Evolutionary conservation across 1,140 invertebrate species (phyloP).

Genomic region (Orchestia grillus): DNA sequence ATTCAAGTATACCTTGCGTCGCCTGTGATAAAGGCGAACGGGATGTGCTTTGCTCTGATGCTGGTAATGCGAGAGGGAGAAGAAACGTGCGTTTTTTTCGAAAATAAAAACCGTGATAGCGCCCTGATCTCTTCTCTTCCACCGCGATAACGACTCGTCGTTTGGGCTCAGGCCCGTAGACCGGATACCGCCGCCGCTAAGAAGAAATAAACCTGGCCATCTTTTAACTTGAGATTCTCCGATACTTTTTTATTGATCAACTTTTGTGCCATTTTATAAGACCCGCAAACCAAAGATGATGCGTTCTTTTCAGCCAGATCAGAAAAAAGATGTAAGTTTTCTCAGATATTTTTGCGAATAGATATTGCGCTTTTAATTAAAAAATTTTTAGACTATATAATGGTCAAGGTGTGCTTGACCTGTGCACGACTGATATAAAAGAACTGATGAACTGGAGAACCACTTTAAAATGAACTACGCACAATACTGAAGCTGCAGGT

Average conservation of each 20-base stretch:
- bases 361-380: no score
- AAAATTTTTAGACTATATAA: no score
- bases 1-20: no score
- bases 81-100: background rate
- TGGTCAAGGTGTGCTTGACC: no score
- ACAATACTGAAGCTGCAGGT: background rate
- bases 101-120: background rate
- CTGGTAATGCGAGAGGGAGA: background rate
- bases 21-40: background rate
- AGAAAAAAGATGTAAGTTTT: background rate
- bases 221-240: background rate
- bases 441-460: background rate
- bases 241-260: background rate
- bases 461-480: background rate
- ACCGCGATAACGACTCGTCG: background rate
- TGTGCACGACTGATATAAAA: no score
- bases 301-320: background rate
- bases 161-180: background rate
- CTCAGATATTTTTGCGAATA: background rate
- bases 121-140: background rate
- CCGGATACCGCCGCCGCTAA: background rate
- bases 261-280: background rate
- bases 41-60: background rate
- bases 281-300: background rate
- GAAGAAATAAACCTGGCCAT: background rate